Percentiles rank a stretch among this genome's conserved stretches.
phyloP scores from a whole-genome alignment of 2,113 vertebrate species.

The Macrotus californicus region DNA sequence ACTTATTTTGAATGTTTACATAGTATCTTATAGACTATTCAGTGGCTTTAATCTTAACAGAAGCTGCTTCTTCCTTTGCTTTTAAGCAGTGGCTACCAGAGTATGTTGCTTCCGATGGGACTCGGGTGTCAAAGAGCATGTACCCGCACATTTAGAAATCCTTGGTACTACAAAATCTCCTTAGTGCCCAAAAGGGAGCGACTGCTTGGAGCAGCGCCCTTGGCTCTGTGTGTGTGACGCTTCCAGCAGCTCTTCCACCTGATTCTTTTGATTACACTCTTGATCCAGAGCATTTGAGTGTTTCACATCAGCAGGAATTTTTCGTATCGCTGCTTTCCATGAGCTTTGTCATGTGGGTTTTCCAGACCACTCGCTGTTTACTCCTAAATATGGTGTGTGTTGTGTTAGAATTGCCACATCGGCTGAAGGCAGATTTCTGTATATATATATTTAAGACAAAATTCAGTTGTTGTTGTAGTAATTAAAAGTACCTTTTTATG shows the following conservation, averaged over 20 bases:
- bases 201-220: background rate
- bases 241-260: background rate
- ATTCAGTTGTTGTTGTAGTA: background rate
- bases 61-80: background rate
- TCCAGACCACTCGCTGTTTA: background rate
- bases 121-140: background rate
- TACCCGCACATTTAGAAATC: background rate
- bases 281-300: background rate
- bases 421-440: background rate
- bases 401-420: constrained; percentile 4
- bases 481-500: background rate
- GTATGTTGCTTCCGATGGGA: background rate
- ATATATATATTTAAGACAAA: background rate
- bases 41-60: constrained; percentile 28
- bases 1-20: background rate
- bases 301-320: background rate
- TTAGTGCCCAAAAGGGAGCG: background rate
- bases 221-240: background rate
- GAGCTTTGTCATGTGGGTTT: background rate
- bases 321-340: background rate
- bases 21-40: background rate
- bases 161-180: background rate
- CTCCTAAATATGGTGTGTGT: background rate
- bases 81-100: background rate
- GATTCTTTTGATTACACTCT: background rate